Base-by-base conservation (phyloP, 2,113 vertebrate species). In the Dendrocopos noguchii region DNA sequence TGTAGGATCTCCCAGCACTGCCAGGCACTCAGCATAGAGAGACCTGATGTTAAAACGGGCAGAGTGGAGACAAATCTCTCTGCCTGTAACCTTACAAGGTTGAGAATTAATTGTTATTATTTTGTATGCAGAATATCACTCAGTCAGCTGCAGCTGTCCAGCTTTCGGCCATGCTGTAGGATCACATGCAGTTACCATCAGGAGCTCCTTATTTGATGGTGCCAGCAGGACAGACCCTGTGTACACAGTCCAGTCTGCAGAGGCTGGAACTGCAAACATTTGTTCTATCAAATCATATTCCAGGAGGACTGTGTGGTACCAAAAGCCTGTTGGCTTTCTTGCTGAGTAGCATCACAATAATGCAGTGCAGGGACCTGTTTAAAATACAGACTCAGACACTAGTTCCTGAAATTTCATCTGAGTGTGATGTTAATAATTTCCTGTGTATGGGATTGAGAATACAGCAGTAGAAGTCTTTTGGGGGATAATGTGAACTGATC, bases 1-100 rank as follows among this genome's bases (percentile, higher is more conserved):
- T 95, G 93, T 64, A 94, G 91, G 84, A 93, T 89, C 94, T 95
- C 81, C 91, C 87, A 91, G 93, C 88, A 29, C 72, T 96, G 93
- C 92, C 87, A 97, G 88, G 92, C 94, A 80, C 75, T 93, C 63
- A 39, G 80, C 89, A 78, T 6, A 76, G 70, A 91, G 65, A 46
- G 72, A 90, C 81, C 64, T 86, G 91, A 88, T 91, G 80, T 94
- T 90, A 81, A 88, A 91, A 3, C 34, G 81, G 72, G 66, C 87
- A 83, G 39, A 91, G 29, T 12, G 55, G 44, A 95, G 70, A 84
- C 85, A 95, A 72, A 53, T 74, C 24, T 85, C 78, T 66, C 81
- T 92, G 84, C 64, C 64, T 94, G 72, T 91, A 80, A 71, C 72
- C 73, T 44, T 79, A 33, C 59, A 44, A 60, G 12, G 42, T 19